phyloP scores from a whole-genome alignment of 2,797 vertebrate genomes.

The Rhadinocentrus ornatus region DNA sequence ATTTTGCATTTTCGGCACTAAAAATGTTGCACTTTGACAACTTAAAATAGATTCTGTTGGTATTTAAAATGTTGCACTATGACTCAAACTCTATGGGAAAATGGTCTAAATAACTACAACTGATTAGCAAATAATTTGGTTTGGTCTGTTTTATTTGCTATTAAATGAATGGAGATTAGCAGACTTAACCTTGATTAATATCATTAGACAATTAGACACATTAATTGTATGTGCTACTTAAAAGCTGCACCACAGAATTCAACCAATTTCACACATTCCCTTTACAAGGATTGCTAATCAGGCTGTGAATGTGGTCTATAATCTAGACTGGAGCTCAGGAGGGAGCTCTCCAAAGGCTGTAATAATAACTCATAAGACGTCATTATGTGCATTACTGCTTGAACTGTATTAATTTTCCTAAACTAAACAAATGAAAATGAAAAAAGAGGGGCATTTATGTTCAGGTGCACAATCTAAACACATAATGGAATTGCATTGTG shows the following conservation, averaged over 20 bases:
- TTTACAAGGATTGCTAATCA: not conserved
- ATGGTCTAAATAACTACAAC: too few relatives aligned
- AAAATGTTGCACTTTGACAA: too few relatives aligned
- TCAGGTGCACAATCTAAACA: not conserved
- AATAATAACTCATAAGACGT: not conserved
- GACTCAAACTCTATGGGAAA: too few relatives aligned
- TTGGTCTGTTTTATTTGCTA: not conserved
- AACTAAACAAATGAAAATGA: too few relatives aligned
- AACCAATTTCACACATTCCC: conserved; percentile 10
- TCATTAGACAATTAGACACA: not conserved
- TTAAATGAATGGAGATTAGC: not conserved
- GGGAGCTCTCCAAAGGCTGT: not conserved
- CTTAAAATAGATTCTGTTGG: too few relatives aligned
- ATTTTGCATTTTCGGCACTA: too few relatives aligned
- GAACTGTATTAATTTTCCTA: not conserved
- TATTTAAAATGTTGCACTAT: too few relatives aligned
- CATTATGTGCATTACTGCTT: not conserved
- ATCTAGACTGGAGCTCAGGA: not conserved
- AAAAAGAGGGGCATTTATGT: not conserved
- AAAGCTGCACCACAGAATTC: not conserved
- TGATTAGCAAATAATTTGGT: too few relatives aligned
- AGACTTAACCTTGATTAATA: not conserved
- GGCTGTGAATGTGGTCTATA: not conserved
- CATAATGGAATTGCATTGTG: too few relatives aligned
- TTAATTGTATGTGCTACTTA: not conserved